phyloP scores from a whole-genome alignment of 2,888 invertebrate genomes.

The Augiades crinisus region DNA sequence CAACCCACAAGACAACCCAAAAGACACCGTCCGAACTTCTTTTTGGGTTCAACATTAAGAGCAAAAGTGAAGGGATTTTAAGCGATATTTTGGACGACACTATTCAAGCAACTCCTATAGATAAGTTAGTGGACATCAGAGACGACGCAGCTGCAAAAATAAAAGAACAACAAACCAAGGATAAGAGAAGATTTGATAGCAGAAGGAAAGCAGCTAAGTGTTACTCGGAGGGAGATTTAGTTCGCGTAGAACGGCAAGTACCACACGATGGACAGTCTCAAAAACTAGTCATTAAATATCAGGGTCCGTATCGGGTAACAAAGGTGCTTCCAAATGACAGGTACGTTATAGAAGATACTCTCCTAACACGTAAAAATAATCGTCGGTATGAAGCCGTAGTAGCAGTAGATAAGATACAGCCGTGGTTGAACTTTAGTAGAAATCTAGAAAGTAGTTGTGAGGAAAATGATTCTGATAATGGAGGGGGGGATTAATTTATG shows the following conservation, averaged over 20 bases:
- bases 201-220: constrained; percentile 17
- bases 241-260: constrained; percentile 26
- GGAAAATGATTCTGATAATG: neutral
- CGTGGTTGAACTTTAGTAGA: constrained; percentile 10
- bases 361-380: constrained; percentile 16
- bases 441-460: constrained; percentile 8
- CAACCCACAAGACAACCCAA: constrained; percentile 9
- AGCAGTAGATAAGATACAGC: constrained; percentile 26
- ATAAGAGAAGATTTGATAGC: constrained; percentile 24
- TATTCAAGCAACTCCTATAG: neutral
- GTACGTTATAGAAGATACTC: constrained; percentile 18
- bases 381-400: constrained; percentile 24
- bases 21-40: constrained; percentile 20
- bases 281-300: constrained; percentile 29
- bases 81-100: constrained; percentile 13
- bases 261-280: constrained; percentile 29
- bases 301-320: constrained; percentile 29
- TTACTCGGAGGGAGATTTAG: constrained; percentile 27
- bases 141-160: constrained; percentile 5
- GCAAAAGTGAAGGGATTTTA: constrained; percentile 4
- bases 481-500: neutral
- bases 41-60: constrained; percentile 19
- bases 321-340: constrained; percentile 22
- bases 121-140: constrained; percentile 9
- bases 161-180: constrained; percentile 26